Evolutionary conservation across 2,888 invertebrate species (phyloP).

Genomic region (Metopia argyrocephala): DNA sequence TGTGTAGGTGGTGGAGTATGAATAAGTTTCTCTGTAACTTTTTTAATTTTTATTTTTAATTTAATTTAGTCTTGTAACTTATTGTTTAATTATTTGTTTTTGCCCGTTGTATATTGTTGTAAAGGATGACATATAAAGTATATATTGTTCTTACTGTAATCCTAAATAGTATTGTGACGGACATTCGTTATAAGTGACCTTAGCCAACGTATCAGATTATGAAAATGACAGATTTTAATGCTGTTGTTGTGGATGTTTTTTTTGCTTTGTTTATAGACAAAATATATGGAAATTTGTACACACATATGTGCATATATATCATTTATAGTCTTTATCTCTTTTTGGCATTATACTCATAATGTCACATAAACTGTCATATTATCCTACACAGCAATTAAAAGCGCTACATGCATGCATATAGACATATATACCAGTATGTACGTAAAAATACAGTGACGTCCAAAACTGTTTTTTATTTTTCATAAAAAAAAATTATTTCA

Average conservation of each 20-base stretch:
- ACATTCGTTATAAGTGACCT: slow-evolving; percentile 45
- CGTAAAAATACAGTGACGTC: too few species aligned
- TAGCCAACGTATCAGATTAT: slow-evolving; percentile 51
- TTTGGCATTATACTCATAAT: slow-evolving; percentile 39
- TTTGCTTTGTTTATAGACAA: slow-evolving; percentile 20
- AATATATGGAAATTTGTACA: too few species aligned
- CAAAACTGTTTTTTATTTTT: too few species aligned
- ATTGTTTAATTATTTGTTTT: neutral
- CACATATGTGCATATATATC: too few species aligned
- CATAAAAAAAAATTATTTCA: too few species aligned
- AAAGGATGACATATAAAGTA: neutral
- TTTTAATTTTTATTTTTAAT: neutral
- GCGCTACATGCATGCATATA: too few species aligned
- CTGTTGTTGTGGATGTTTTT: slow-evolving; percentile 1
- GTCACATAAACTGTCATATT: neutral
- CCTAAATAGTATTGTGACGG: slow-evolving; percentile 32
- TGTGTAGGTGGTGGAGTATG: slow-evolving; percentile 33
- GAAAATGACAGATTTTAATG: slow-evolving; percentile 33
- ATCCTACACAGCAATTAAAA: neutral
- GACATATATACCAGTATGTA: too few species aligned
- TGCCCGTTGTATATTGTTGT: neutral
- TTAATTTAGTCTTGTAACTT: slow-evolving; percentile 15
- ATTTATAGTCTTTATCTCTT: slow-evolving; percentile 45
- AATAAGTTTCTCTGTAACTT: neutral
- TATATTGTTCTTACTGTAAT: neutral